Base-by-base conservation (phyloP, 92 coral and sea anemone genomes). In the Parazoanthus atlanticus region DNA sequence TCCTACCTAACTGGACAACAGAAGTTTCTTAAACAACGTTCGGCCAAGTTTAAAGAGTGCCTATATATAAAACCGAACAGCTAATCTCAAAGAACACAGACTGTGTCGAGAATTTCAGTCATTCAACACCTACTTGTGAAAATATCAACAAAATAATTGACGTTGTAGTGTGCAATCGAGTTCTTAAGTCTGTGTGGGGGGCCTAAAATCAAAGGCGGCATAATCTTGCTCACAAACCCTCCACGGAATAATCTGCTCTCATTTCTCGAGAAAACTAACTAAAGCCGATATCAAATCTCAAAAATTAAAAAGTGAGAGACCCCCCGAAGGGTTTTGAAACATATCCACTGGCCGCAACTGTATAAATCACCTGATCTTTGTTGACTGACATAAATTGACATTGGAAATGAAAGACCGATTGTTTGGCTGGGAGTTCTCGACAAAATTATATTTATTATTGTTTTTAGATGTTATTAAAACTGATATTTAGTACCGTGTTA, bases 221-320 rank as follows among this genome's bases (percentile, higher is more conserved):
- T 84, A 84, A 84, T 84, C 77, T 69, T 46, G n/a, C 2, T 34
- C 47, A 21, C 25, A 75, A 29, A 75, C 79, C 79, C 79, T 75
- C 79, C 29, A 21, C 28, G 49, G 29, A 33, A 43, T 84, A 84
- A 84, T 84, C 87, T 76, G 77, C n/a, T 83, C 67, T 41, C 41
- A n/a, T 17, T 28, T 26, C 67, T 70, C 19, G 8, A 34, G 32
- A 46, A 69, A 67, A 83, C 47, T 66, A 13, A 31, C 36, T 69
- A 82, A 38, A 66, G 86, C 86, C 67, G 41, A 84, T 84, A 84
- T 84, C 78, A 70, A 43, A 70, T 84, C 78, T 82, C 76, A 65
- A 36, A 82, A n/a, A 67, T 26, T 17, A 66, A 8, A 9, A 30
- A 82, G 56, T 65, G 36, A 9, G 31, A 25, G 78, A 69, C 87